Base-by-base conservation (phyloP, 2,888 invertebrate genomes). In the Cheilosia variabilis region DNA sequence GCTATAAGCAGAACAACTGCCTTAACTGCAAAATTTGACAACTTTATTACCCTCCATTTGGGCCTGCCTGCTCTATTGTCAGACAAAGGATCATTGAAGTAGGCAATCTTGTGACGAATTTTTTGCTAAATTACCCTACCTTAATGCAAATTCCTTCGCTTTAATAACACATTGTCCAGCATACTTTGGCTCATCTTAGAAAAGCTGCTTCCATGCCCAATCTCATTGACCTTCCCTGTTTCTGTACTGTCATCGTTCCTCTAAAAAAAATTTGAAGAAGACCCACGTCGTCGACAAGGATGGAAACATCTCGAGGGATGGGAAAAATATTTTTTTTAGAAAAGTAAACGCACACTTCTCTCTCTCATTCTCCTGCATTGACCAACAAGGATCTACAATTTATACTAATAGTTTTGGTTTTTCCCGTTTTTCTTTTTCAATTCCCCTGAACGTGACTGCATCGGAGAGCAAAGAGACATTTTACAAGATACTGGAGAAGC, bases 381-480 rank as follows among this genome's bases (percentile, higher is more conserved):
- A 63, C 65, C 57, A 19, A 13, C 65, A 58, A 50, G 27, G 50
- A 31, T 50, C 50, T 66, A 58, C 65, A 75, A 41, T 50, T 65
- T 57, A 24, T 58, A 52, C 57, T 66, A 58, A 66, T 37, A 65
- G 27, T 75, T 66, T 75, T 66, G 27, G 17, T 17, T 17, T 45
- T 43, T 43, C 45, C 24, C 47, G 19, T 34, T n/a, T 57, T 27
- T 34, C n/a, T 27, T 10, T 31, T 34, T 15, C 19, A 22, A 2
- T 55, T 15, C 2, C 43, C 19, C 24, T 55, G 55, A 77, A 69
- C 68, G 77, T 69, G 68, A 69, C 60, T 77, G 62, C 77, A 69
- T 34, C 53, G 10, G 41, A 45, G 53, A 58, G 24, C 24, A 24
- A 34, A 50, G 24, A 37, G 52, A 77, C 62, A 62, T 68, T 69